Base-by-base conservation (phyloP, 2,797 vertebrate species). In the Paramormyrops hopkinsi region DNA sequence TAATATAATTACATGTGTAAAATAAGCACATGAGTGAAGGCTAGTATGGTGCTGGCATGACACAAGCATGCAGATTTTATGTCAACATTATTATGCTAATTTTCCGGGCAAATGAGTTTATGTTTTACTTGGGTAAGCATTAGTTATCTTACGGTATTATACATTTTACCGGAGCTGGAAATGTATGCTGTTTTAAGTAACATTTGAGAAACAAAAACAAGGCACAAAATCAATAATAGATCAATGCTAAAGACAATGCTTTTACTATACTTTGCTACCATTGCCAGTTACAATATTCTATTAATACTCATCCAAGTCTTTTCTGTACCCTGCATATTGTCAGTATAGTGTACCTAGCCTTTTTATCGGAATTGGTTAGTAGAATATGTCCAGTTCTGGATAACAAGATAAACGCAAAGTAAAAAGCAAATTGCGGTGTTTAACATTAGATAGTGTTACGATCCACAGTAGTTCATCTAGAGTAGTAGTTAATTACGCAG, bases 1-100 rank as follows among this genome's bases (percentile, higher is more conserved):
- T 96, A 96, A 95, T 94, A 95, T 96, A 96, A 97, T 97, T 97
- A 97, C 96, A 96, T 96, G 96, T 95, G 95, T 93, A 96, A 95
- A 96, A 96, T 95, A 95, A 96, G 95, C 94, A 93, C 92, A 94
- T 95, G 95, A 96, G 95, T 95, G 17, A 95, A 94, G 94, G 85
- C 84, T 89, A 89, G 48, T 51, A 88, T 85, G 14, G 79, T 2
- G 76, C 5, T 12, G 54, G 44, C 19, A 50, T 51, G 69, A 29
- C 46, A 12, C n/a, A n/a, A 76, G 19, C 29, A 50, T 48, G 79
- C 17, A 84, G n/a, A 48, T 84, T 86, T 86, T 86, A 56, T 33
- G 14, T 86, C 25, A 53, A 19, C 2, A 25, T 56, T 56, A 69
- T 44, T 33, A 79, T 76, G 7, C 51, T 41, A 88, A 62, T 53